Base-by-base conservation (phyloP, 92 coral and sea anemone genomes). In the Virgularia gustaviana region DNA sequence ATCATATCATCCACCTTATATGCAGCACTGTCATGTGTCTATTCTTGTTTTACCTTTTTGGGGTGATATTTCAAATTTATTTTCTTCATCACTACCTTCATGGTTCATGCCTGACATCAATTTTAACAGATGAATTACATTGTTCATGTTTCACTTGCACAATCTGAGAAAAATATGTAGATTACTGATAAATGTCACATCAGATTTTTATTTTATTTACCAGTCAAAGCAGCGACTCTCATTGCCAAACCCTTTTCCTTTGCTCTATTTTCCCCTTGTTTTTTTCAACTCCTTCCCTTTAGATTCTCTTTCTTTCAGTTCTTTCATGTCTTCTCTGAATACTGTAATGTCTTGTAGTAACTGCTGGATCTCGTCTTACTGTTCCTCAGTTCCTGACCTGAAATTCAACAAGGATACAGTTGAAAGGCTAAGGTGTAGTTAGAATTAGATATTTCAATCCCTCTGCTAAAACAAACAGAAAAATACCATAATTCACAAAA, bases 331-430 rank as follows among this genome's bases (percentile, higher is more conserved):
- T 36, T 18, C 31, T 25, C 31, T 55, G 31, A 25, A 55, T 25
- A 36, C 31, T 25, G 24, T 55, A n/a, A 63, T 63, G 28, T 63
- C 70, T 63, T 63, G 47, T 36, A 64, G 45, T 38, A 64, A 39
- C 71, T 64, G 71, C 39, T 36, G 47, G 33, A 64, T 19, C 31
- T 64, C 71, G 45, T 43, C 42, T 52, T 64, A 64, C 47, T 64
- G 34, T 45, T 64, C 71, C 43, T 64, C 71, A 64, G 49, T 34
- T 36, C 71, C 71, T 0, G 53, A 42, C 31, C 71, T 64, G 45
- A 64, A 38, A 42, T n/a, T n/a, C n/a, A n/a, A n/a, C n/a, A n/a
- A n/a, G n/a, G n/a, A n/a, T n/a, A 36, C 19, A 30, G 8, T 4
- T 30, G 34, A 30, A 30, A 31, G 34, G 30, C 63, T 5, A 9